Evolutionary conservation across 2,888 invertebrate genomes (phyloP), one percentile per base, ranked within the genome.

Genomic region (Sesia apiformis): DNA sequence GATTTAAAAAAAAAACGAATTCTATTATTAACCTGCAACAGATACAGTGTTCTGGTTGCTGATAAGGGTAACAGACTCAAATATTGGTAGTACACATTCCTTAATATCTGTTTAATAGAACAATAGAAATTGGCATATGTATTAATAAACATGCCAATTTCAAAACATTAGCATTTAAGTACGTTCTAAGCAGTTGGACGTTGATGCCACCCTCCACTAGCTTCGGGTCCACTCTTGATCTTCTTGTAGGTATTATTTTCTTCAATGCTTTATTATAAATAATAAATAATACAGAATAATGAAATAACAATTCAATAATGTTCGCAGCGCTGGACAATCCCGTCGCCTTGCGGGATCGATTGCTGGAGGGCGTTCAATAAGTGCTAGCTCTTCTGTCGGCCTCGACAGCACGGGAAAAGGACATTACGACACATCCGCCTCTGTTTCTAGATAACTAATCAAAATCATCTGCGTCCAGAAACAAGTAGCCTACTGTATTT

Each of bases 371-470:
- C 65, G 58, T 4, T 74, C 77, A 0, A 72, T 82, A 4, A 66
- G 63, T 8, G 76, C 81, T 6, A 71, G 75, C 56, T 65, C 79
- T 0, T 73, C 76, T 0, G 75, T 82, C 4, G 72, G 68, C 3
- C 4, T 82, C 4, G 76, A 83, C 60, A 67, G 70, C 4, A 55
- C 67, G 0, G 84, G 84, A 42, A 50, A 58, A 3, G 83, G 81
- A 0, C 76, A 73, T 60, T 84, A 82, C 55, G 74, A 80, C 51
- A 76, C 81, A 55, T 64, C 65, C 40, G 58, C 78, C 2, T 74
- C 77, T 0, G 74, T 76, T 40, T 56, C 55, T 4, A n/a, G n/a
- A n/a, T n/a, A 57, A 64, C n/a, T 69, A 64, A 61, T 52, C 5
- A 42, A 23, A 23, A 23, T 23, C 23, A 23, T 23, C 23, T 2